phyloP scores from a whole-genome alignment of 2,888 invertebrate species.

The Chloroclysta siterata region DNA sequence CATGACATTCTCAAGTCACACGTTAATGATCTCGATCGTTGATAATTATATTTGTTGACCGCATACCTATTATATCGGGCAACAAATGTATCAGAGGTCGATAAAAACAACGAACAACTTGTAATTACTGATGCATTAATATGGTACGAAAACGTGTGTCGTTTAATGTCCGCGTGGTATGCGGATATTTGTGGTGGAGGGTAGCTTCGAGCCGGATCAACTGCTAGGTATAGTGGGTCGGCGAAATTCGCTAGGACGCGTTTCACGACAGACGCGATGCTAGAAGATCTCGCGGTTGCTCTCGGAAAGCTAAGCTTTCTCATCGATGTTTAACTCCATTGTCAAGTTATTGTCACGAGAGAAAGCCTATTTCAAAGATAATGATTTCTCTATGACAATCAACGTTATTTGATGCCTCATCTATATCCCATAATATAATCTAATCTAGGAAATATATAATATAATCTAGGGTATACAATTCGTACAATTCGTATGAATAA shows the following conservation, averaged over 20 bases:
- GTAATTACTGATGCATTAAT: constrained; percentile 28
- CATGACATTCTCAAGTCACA: constrained; percentile 42
- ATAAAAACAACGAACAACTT: constrained; percentile 17
- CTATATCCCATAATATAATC: too few relatives aligned
- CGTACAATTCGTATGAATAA: background rate
- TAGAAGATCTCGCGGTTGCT: constrained; percentile 51
- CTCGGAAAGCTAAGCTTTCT: constrained; percentile 65
- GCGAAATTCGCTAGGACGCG: constrained; percentile 64
- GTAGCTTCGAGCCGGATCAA: constrained; percentile 55
- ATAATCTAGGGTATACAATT: too few relatives aligned
- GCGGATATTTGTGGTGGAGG: constrained; percentile 54
- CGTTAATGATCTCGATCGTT: constrained; percentile 45
- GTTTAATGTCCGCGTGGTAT: constrained; percentile 42
- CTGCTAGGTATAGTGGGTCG: constrained; percentile 59
- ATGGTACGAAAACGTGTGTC: constrained; percentile 26
- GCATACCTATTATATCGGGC: constrained; percentile 30
- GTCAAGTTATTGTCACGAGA: constrained; percentile 55
- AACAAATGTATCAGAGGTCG: constrained; percentile 31
- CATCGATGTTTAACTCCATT: constrained; percentile 60
- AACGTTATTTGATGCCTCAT: background rate
- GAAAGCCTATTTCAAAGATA: constrained; percentile 44
- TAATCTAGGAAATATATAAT: too few relatives aligned
- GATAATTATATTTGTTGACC: constrained; percentile 40
- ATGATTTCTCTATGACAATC: constrained; percentile 10
- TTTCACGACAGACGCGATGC: constrained; percentile 48